Base-by-base conservation (phyloP, 2,797 vertebrate species). In the Coranthus polyacanthus region DNA sequence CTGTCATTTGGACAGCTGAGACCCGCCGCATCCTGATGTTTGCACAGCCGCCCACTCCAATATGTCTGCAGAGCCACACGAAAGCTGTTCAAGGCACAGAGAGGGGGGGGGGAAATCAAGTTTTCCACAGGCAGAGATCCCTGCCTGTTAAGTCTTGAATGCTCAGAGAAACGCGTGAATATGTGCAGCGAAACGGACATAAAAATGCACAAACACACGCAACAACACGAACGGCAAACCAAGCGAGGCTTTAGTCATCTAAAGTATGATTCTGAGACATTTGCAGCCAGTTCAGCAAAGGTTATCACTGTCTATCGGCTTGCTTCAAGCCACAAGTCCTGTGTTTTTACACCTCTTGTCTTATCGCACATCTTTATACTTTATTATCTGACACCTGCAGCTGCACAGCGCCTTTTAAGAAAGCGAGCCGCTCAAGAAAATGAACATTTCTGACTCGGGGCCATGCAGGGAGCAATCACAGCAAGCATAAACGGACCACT, bases 1-100 rank as follows among this genome's bases (percentile, higher is more conserved):
- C 81, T 77, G 81, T 84, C 82, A 78, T 72, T 84, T 83, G 76
- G 79, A 84, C 82, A 78, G 79, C 81, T 49, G 74, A 80, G 85
- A 82, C 72, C 58, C 22, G 78, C 75, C n/a, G 53, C 17, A 43
- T 77, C 73, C 75, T 81, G 83, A 84, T 86, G 85, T 85, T 81
- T 85, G 83, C 82, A 79, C 65, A 77, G 78, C 68, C 77, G 63
- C 85, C 86, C 74, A 81, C 87, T 84, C 75, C 75, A 64, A 86
- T 72, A 85, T 83, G 83, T 88, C 83, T 74, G 58, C 59, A 11
- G 68, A 87, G 68, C 70, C 46, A 18, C 34, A 56, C 13, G 29
- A 36, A 69, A 68, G 58, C 62, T 39, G 64, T 70, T 84, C 63
- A 44, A 60, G 72, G 72, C 56, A 9, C 62, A 66, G 36, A 46